Evolutionary conservation across 2,797 vertebrate genomes (phyloP), one percentile per base, ranked within the genome.

Genomic region (Lepus oiostolus): DNA sequence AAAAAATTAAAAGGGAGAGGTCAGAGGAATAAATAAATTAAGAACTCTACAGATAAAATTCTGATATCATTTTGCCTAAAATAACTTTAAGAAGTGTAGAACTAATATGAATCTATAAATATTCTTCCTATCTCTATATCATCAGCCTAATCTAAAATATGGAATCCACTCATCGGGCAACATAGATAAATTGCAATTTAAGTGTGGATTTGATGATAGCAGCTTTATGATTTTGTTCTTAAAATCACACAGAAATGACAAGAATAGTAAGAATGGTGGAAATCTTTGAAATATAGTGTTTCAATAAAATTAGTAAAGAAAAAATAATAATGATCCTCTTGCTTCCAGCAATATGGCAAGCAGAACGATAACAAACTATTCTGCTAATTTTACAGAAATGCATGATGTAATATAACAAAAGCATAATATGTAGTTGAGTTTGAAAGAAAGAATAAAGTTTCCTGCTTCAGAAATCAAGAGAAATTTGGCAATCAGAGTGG

Each of bases 21-120:
- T 50, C 58, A 70, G 65, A 79, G 22, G 50, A 82, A 71, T 68
- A 80, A 95, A 91, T 67, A 68, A 82, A 81, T 26, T 58, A 85
- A 75, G 28, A 86, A 58, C 9, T 85, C 26, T n/a, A 11, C 67
- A 54, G 70, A 60, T 81, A 75, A 89, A 96, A 79, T 90, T 71
- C n/a, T 79, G 71, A 85, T 63, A 77, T 89, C 19, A 22, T 79
- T 92, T 85, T 85, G 42, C 17, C 14, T 65, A 83, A 87, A 94
- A 8, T 14, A 87, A 88, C 67, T 90, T n/a, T 47, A 90, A 79
- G 65, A 38, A 83, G 7, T 89, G 5, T 62, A 52, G n/a, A n/a
- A 52, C 54, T n/a, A 17, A 76, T 74, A 68, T 42, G 87, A 58
- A 88, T 47, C n/a, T 74, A 60, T 26, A 70, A 6, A 81, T 60